Evolutionary conservation across 2,113 vertebrate genomes (phyloP).

Genomic region (Piaya cayana): DNA sequence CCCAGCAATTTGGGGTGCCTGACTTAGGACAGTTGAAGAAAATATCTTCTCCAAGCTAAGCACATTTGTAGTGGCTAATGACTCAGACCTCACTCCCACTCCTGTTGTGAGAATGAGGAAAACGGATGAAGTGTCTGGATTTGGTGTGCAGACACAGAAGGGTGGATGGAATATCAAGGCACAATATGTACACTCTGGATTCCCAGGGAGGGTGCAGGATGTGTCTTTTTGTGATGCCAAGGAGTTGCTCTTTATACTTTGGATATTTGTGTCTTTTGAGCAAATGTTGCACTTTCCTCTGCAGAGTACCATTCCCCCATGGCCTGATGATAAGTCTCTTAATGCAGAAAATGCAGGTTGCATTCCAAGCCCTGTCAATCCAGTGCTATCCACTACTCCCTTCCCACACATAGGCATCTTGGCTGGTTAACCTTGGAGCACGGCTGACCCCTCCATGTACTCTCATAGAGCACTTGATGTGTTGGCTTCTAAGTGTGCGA

Average conservation of each 20-base stretch:
- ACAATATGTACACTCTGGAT: background rate
- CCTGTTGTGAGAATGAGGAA: background rate
- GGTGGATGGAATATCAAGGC: background rate
- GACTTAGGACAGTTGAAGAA: background rate
- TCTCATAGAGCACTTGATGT: background rate
- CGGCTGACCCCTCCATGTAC: background rate
- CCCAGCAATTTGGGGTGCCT: background rate
- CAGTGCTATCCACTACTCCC: fast-evolving
- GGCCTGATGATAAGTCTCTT: conserved; percentile 25
- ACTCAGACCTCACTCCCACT: background rate
- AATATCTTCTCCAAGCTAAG: background rate
- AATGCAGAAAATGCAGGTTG: background rate
- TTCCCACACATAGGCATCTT: background rate
- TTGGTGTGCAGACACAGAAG: fast-evolving
- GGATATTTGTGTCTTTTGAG: conserved; percentile 31
- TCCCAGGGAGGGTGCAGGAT: background rate
- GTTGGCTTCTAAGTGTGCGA: background rate
- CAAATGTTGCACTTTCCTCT: conserved; percentile 26
- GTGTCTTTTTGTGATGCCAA: background rate
- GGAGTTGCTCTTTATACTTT: background rate
- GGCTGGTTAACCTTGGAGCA: background rate
- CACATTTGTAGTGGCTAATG: background rate
- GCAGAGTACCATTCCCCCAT: background rate
- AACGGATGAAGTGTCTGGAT: background rate
- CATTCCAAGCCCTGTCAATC: conserved; percentile 59